Base-by-base conservation (phyloP, 2,113 vertebrate genomes). In the Festucalex cinctus region DNA sequence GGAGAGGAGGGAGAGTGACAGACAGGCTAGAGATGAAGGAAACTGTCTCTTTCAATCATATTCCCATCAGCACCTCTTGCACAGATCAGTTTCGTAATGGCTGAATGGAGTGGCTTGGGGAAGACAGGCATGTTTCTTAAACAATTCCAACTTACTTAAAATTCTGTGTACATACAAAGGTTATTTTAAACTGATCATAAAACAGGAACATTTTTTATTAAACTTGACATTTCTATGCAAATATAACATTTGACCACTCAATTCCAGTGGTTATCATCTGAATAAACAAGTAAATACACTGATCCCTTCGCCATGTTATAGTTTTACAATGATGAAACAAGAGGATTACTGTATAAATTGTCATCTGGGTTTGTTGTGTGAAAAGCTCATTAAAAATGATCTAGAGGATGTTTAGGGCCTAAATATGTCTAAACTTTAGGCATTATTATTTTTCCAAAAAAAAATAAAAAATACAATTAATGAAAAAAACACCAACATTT, bases 21-120 rank as follows among this genome's bases (percentile, higher is more conserved):
- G 63, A 24, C 64, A 35, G 66, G 49, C 22, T 36, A 26, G 44
- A 26, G 53, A 72, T 65, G 49, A 64, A 67, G 44, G 43, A 59
- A n/a, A n/a, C n/a, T n/a, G 54, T 66, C 57, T 75, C 19, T 35
- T 66, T 39, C n/a, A 58, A 9, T 76, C 10, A 5, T 3, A 19
- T 43, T 64, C 44, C 24, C 26, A 49, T 64, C 66, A 46, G 60
- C 22, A 36, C 2, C 6, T 58, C 37, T 3, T n/a, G 26, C n/a
- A 49, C 41, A 46, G 28, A 74, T 74, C 59, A 36, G 0, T n/a
- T 26, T 76, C 26, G 54, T 28, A 60, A 74, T 62, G 46, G 76
- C 44, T 69, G 19, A 70, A 41, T 0, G 12, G 3, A 65, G 49
- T 44, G 44, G 26, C 0, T 32, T 8, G 37, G 54, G 57, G 58